Evolutionary conservation across 1,140 invertebrate species (phyloP).

Genomic region (Heliothis subflexa): DNA sequence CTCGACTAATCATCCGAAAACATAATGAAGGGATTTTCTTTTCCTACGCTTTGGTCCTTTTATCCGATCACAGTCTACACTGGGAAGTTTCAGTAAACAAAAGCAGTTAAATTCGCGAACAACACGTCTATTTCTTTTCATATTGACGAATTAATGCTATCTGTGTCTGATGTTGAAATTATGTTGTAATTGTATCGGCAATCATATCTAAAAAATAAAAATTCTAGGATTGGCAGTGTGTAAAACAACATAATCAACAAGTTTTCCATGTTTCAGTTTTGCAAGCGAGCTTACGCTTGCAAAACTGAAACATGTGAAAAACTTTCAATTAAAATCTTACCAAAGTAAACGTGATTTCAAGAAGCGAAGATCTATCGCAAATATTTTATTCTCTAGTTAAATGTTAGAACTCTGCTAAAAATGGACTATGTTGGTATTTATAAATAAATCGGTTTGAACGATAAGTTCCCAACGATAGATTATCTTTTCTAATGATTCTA

Average conservation of each 20-base stretch:
- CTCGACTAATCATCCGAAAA: conserved; percentile 42
- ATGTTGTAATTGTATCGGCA: not conserved
- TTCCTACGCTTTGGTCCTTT: not conserved
- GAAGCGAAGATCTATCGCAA: not conserved
- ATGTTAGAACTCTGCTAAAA: too few relatives aligned
- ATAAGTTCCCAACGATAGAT: not conserved
- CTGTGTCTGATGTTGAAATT: conserved; percentile 12
- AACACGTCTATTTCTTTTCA: conserved; percentile 1
- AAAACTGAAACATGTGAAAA: too few relatives aligned
- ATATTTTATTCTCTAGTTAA: too few relatives aligned
- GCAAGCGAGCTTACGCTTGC: too few relatives aligned
- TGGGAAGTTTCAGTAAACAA: not conserved
- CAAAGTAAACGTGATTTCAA: not conserved
- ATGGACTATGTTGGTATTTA: not conserved
- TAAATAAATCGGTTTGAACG: not conserved
- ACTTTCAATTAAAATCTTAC: too few relatives aligned
- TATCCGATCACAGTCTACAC: not conserved
- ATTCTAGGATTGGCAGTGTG: not conserved
- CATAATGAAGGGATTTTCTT: conserved; percentile 12
- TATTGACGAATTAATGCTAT: conserved; percentile 25
- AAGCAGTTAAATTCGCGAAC: not conserved
- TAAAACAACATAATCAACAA: too few relatives aligned
- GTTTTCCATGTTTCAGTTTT: too few relatives aligned
- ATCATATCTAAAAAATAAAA: not conserved
- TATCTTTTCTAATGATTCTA: conserved; percentile 10